phyloP scores from a whole-genome alignment of 2,113 vertebrate species.

The Corydoras sp. region DNA sequence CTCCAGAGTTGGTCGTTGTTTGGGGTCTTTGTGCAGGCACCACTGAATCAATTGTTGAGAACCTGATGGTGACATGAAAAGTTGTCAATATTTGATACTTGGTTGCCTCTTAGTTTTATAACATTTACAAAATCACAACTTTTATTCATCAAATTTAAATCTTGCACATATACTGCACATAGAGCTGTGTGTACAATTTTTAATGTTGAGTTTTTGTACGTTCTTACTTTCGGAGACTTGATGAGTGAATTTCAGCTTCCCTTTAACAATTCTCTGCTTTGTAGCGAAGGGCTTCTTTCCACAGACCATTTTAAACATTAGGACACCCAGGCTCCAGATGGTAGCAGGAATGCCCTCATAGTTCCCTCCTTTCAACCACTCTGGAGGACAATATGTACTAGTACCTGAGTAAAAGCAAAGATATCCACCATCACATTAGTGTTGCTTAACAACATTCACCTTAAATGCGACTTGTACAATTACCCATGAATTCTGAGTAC shows the following conservation, averaged over 20 bases:
- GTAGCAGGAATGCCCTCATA: constrained; percentile 17
- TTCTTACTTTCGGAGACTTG: background rate
- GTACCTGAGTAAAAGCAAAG: background rate
- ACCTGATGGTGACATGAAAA: no score
- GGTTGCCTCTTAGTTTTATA: no score
- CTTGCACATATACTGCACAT: no score
- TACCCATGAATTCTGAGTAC: background rate
- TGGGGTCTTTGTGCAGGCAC: no score
- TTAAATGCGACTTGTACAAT: background rate
- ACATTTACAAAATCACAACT: no score
- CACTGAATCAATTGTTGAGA: no score
- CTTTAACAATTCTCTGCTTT: background rate
- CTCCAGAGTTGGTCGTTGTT: no score
- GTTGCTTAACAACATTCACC: no score
- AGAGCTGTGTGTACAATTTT: no score
- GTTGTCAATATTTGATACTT: no score
- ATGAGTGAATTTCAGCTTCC: background rate
- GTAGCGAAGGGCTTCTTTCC: constrained; percentile 9
- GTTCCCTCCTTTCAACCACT: background rate
- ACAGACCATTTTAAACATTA: background rate
- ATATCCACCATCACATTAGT: background rate
- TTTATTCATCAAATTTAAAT: no score
- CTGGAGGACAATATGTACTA: background rate
- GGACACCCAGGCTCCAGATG: constrained; percentile 19
- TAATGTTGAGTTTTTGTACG: no score